These are phyloP conservation scores for Edolisoma coerulescens DNA, from an alignment of 2,113 vertebrate species.

Conservation along the genomic window DNA sequence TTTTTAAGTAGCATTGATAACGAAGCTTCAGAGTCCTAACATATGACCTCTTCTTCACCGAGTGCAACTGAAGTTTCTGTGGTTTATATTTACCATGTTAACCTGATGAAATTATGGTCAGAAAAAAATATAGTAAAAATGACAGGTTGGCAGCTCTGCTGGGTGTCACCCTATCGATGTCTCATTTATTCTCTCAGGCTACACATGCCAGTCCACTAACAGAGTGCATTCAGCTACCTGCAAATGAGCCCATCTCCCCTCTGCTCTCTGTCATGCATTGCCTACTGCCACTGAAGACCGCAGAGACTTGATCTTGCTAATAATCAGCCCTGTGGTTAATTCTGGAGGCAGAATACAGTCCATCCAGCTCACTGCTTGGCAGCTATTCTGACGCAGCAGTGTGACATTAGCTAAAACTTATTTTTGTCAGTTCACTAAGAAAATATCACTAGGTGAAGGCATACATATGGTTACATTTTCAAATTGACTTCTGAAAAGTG, in stretches of 20 bases:
- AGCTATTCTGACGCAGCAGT: background rate
- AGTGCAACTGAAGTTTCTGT: background rate
- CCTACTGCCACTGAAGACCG: background rate
- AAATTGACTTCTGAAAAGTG: slow-evolving; percentile 9
- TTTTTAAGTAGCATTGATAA: background rate
- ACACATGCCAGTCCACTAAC: background rate
- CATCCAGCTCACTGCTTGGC: background rate
- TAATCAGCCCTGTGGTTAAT: background rate
- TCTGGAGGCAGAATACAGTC: background rate
- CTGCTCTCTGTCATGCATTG: background rate
- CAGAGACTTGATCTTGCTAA: background rate
- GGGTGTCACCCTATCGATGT: background rate
- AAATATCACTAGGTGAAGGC: slow-evolving; percentile 23
- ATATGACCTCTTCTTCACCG: background rate
- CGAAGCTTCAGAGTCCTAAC: background rate
- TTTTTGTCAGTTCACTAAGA: slow-evolving; percentile 23
- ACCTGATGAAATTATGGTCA: background rate
- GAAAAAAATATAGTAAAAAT: background rate
- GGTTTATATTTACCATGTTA: background rate
- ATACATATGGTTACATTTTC: slow-evolving; percentile 37
- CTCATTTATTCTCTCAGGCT: background rate
- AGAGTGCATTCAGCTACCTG: background rate
- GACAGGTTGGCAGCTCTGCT: background rate
- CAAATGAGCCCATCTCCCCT: background rate
- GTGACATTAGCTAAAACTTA: slow-evolving; percentile 10